A percentile compares a stretch with the other conserved stretches of the same genome.
Conservation (phyloP, 2,113 vertebrate species). For the Gambusia affinis region DNA sequence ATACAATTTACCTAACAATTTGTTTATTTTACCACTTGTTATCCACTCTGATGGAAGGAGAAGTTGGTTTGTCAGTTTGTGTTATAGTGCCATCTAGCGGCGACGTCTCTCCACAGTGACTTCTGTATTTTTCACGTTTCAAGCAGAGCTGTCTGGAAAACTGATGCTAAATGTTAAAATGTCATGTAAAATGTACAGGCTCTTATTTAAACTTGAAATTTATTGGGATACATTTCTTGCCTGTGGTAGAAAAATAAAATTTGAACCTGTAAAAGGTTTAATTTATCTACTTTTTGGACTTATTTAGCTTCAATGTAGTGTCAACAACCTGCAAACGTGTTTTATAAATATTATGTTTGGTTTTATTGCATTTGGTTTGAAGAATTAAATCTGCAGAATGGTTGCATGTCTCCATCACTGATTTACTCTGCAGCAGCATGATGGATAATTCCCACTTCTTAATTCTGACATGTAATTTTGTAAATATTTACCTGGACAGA, state of each 20-base stretch:
- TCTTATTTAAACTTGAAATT: constrained; percentile 58
- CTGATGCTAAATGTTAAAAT: constrained; percentile 32
- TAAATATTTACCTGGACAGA: constrained; percentile 76
- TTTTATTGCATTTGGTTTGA: background rate
- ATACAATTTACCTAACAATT: background rate
- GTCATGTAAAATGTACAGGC: constrained; percentile 39
- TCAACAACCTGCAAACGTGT: background rate
- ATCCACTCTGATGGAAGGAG: constrained; percentile 6
- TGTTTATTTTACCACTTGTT: constrained; percentile 38
- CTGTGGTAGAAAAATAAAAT: constrained; percentile 50
- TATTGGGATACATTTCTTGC: constrained; percentile 46
- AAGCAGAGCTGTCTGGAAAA: background rate
- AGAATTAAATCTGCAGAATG: constrained; percentile 20
- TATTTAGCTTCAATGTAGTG: constrained; percentile 16
- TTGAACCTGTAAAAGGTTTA: constrained; percentile 55
- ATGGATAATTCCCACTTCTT: constrained; percentile 58
- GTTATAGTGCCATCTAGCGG: constrained; percentile 64
- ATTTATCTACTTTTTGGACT: constrained; percentile 15
- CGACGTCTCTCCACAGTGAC: constrained; percentile 10
- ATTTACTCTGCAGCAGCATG: constrained; percentile 72
- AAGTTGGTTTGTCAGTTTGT: constrained; percentile 31
- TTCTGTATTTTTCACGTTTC: constrained; percentile 11
- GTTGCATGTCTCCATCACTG: constrained; percentile 43
- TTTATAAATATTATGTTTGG: background rate
- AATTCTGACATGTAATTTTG: constrained; percentile 49